Evolutionary conservation across 2,113 vertebrate species (phyloP).

Genomic region (Candoia aspera): DNA sequence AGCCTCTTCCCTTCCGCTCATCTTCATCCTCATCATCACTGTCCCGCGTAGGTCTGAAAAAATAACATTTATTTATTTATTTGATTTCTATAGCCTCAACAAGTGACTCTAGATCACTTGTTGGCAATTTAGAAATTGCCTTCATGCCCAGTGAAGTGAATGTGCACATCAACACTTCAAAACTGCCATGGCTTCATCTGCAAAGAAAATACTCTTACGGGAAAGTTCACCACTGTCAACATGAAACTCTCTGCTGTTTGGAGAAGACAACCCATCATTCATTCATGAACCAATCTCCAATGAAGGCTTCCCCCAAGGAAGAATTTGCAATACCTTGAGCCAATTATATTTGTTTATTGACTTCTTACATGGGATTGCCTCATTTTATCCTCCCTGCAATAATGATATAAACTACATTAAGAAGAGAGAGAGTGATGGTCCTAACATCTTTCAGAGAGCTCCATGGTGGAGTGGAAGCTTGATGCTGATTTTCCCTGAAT

Average conservation of each 20-base stretch:
- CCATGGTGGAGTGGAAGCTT: background rate
- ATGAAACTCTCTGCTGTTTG: background rate
- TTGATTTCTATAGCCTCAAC: too few relatives aligned
- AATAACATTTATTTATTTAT: too few relatives aligned
- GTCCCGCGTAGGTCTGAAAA: conserved; percentile 81
- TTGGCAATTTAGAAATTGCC: background rate
- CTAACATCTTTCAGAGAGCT: background rate
- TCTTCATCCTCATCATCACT: conserved; percentile 97
- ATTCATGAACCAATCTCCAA: background rate
- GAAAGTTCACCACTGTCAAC: background rate
- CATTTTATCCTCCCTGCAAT: background rate
- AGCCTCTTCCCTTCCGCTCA: conserved; percentile 84
- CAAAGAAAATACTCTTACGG: background rate
- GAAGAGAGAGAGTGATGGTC: background rate
- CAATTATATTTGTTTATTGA: background rate
- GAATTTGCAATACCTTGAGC: background rate
- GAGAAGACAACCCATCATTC: background rate
- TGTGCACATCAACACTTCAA: background rate
- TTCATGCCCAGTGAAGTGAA: background rate
- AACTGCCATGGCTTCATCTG: background rate
- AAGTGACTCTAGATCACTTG: too few relatives aligned
- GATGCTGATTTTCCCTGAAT: background rate
- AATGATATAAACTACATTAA: background rate
- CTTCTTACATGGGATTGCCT: background rate
- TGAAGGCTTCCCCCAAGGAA: background rate